A percentile compares a stretch with the other conserved stretches of the same genome.
Evolutionary conservation across 2,113 vertebrate species (phyloP).

Genomic region (Dasyurus viverrinus): DNA sequence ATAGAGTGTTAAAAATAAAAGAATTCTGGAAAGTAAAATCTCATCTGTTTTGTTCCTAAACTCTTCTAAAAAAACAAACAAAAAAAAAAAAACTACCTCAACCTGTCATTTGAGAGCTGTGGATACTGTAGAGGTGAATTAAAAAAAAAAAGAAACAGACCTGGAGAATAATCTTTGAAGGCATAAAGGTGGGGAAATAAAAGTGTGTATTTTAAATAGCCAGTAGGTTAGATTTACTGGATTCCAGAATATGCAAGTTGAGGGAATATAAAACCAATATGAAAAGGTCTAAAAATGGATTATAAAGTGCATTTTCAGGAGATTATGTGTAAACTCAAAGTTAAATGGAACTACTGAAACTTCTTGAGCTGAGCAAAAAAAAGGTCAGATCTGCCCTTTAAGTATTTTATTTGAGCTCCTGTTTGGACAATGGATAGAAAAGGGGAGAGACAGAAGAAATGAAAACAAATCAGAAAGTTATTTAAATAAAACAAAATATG

Average conservation of each 20-base stretch:
- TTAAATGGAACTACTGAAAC: background rate
- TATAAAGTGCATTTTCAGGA: background rate
- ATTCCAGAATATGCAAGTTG: background rate
- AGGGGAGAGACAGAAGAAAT: background rate
- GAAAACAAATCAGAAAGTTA: background rate
- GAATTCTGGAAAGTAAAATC: background rate
- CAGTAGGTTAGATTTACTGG: background rate
- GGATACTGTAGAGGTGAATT: background rate
- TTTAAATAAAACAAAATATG: background rate
- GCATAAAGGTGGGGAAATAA: background rate
- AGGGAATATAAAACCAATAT: background rate
- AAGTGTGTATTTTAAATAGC: background rate
- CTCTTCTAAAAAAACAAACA: background rate
- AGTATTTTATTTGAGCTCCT: background rate
- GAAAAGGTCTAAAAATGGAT: background rate
- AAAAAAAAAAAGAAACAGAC: background rate
- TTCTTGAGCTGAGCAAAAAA: background rate
- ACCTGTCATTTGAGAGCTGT: background rate
- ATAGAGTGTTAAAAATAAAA: no score
- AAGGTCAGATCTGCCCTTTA: background rate
- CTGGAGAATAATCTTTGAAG: background rate
- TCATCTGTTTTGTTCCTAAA: background rate
- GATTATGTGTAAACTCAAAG: background rate
- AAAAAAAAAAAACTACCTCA: background rate
- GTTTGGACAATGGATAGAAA: background rate